phyloP scores from a whole-genome alignment of 2,113 vertebrate genomes.

The Grallaria varia region DNA sequence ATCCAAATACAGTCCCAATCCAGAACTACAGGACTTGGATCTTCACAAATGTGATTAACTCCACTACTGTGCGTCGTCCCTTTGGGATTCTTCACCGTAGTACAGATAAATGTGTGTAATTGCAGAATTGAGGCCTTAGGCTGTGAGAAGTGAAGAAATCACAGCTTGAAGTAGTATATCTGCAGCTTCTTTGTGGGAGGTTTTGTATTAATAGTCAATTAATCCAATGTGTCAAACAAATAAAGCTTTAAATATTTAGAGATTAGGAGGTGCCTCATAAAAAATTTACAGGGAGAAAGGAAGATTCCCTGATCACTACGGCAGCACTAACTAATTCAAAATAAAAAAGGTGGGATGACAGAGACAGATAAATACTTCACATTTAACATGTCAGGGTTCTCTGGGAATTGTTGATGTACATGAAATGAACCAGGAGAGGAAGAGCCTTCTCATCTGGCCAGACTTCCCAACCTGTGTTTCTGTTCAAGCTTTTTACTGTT shows the following conservation, averaged over 20 bases:
- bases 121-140: conserved; percentile 10
- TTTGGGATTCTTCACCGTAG: not conserved
- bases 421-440: not conserved
- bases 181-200: not conserved
- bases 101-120: conserved; percentile 1
- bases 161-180: not conserved
- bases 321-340: not conserved
- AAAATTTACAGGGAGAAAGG: not conserved
- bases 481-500: not conserved
- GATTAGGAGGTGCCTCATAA: not conserved
- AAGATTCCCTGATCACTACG: not conserved
- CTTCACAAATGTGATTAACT: not conserved
- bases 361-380: not conserved
- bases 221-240: conserved; percentile 17
- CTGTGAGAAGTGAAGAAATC: not conserved
- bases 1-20: not conserved
- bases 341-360: not conserved
- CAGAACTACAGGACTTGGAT: not conserved
- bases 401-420: not conserved
- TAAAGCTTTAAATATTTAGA: not conserved
- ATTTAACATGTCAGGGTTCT: rapidly evolving
- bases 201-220: not conserved
- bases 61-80: not conserved
- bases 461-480: not conserved
- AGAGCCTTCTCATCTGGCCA: not conserved